Conservation (phyloP, 2,888 invertebrate species). For the Alloplasta piceator region DNA sequence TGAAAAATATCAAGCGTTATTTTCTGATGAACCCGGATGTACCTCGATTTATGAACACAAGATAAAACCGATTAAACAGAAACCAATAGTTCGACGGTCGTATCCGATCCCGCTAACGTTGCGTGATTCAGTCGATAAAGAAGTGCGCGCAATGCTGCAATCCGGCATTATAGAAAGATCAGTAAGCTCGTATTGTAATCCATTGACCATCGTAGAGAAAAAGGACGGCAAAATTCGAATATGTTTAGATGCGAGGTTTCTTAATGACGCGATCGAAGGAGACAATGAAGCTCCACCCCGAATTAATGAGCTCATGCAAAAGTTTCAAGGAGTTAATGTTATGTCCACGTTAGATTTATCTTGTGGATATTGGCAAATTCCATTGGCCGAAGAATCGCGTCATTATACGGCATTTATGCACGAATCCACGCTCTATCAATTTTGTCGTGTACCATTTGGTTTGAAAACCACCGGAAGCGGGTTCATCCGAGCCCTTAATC, state of each 20-base stretch:
- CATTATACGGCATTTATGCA: slow-evolving; percentile 66
- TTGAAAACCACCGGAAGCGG: slow-evolving; percentile 41
- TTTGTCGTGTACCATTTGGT: slow-evolving; percentile 27
- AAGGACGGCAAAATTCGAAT: slow-evolving; percentile 32
- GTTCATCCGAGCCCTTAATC: slow-evolving; percentile 65
- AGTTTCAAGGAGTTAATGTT: slow-evolving; percentile 59
- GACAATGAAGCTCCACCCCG: slow-evolving; percentile 69
- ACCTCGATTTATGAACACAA: slow-evolving; percentile 67
- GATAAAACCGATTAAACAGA: slow-evolving; percentile 65
- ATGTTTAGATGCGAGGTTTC: slow-evolving; percentile 73
- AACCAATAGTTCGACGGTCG: slow-evolving; percentile 65
- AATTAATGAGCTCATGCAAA: slow-evolving; percentile 64
- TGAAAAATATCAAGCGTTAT: slow-evolving; percentile 53
- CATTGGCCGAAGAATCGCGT: slow-evolving; percentile 54
- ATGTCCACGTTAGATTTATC: slow-evolving; percentile 25
- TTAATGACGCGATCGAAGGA: slow-evolving; percentile 71
- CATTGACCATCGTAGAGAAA: slow-evolving; percentile 45
- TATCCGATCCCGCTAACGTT: slow-evolving; percentile 75
- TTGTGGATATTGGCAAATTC: slow-evolving; percentile 69
- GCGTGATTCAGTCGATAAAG: slow-evolving; percentile 68
- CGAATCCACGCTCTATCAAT: slow-evolving; percentile 43
- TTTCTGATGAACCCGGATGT: slow-evolving; percentile 66
- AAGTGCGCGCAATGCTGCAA: slow-evolving; percentile 72
- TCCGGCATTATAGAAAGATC: slow-evolving; percentile 73
- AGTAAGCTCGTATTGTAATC: slow-evolving; percentile 73